phyloP scores from a whole-genome alignment of 92 coral and sea anemone species.

The Palythoa grandis region DNA sequence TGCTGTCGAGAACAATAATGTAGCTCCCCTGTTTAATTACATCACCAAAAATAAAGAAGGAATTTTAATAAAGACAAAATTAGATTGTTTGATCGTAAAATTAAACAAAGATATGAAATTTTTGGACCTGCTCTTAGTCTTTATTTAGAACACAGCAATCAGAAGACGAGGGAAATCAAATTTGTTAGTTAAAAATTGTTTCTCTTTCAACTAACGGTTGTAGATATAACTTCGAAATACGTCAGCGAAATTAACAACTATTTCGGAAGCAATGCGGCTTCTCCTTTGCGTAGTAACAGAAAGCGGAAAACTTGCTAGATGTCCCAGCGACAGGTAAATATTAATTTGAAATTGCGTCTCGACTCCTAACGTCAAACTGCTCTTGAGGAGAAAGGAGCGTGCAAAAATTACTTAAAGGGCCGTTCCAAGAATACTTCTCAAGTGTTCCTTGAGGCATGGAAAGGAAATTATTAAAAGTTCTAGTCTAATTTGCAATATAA shows the following conservation, averaged over 20 bases:
- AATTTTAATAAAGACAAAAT: constrained; percentile 19
- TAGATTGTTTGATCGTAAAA: constrained; percentile 7
- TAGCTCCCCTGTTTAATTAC: constrained; percentile 10
- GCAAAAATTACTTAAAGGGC: constrained; percentile 10
- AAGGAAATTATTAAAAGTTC: constrained; percentile 76
- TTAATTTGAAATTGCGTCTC: constrained; percentile 25
- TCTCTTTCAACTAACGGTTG: not conserved
- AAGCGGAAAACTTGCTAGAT: constrained; percentile 13
- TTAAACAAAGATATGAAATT: not conserved
- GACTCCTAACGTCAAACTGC: constrained; percentile 21
- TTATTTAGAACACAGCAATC: not conserved
- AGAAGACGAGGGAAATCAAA: not conserved
- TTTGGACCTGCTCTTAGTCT: not conserved
- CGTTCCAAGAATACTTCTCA: constrained; percentile 22
- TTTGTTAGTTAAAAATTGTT: not conserved
- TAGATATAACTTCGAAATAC: not conserved
- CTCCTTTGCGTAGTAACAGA: not conserved
- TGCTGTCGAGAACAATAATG: not conserved
- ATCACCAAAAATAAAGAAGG: constrained; percentile 15
- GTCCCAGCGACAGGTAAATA: constrained; percentile 25
- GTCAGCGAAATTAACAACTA: not conserved
- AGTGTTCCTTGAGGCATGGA: constrained; percentile 44
- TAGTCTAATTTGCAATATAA: constrained; percentile 86
- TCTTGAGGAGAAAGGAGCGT: constrained; percentile 4
- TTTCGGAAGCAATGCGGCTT: not conserved